Base-by-base conservation (phyloP, 2,113 vertebrate species). In the Porphyrio hochstetteri region DNA sequence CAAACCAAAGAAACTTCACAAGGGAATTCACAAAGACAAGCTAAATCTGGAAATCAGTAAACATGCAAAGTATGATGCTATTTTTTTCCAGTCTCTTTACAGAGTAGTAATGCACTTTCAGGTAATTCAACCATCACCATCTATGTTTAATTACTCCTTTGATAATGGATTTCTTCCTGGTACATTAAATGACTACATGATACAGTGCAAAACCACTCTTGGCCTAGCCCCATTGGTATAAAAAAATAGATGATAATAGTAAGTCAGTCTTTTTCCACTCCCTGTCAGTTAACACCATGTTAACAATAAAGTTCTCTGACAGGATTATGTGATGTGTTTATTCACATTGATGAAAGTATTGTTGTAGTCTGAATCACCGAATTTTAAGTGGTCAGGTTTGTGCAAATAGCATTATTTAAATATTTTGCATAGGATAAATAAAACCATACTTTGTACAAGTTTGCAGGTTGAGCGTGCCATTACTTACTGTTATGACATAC, bases 91-190 rank as follows among this genome's bases (percentile, higher is more conserved):
- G 28, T 46, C 24, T 64, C 44, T 86, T 71, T 85, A 48, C 42
- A 35, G 25, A 75, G 9, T 24, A 61, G 67, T 71, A 93, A 50
- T 44, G 9, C 10, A 38, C 36, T 78, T 84, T 42, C 55, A 82
- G 17, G 27, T 72, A 79, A 68, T 13, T 79, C 52, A 91, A 28
- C 31, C 28, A 31, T 82, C 82, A 53, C 23, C 11, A 67, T 69
- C 35, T 69, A 33, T 91, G 46, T 77, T 91, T 87, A 89, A 80
- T 75, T 92, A 75, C 16, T 77, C 29, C 48, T 88, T 95, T 83
- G 9, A 48, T 74, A 88, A 92, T 42, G 12, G 31, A 46, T 55
- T 86, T 88, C 81, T 95, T 94, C 48, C 78, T 75, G 31, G 36
- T 94, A 61, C 15, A 55, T 72, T 63, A 80, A 64, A 38, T 71